A percentile compares a stretch with the other conserved stretches of the same genome.
Conservation (phyloP, 2,113 vertebrate genomes). For the Nanorana parkeri region DNA sequence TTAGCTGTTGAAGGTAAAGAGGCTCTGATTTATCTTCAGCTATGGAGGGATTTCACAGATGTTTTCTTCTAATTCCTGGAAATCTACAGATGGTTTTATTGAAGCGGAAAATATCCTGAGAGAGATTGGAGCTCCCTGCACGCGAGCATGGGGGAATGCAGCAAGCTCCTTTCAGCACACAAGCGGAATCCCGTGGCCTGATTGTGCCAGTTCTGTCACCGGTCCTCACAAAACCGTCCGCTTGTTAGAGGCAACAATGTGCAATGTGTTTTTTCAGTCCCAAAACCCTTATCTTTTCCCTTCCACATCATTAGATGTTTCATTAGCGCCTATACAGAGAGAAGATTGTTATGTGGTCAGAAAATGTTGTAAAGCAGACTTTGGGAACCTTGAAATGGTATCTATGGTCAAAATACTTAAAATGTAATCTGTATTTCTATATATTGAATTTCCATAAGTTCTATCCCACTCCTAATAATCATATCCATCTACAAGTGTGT, state of each 20-base stretch:
- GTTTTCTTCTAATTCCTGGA: conserved; percentile 8
- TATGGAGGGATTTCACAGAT: conserved; percentile 1
- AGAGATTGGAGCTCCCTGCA: not conserved
- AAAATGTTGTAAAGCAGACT: too few species aligned
- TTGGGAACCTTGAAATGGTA: too few species aligned
- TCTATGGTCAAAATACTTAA: too few species aligned
- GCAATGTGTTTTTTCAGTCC: not conserved
- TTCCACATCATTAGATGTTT: not conserved
- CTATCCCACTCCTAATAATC: too few species aligned
- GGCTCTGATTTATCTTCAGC: conserved; percentile 1
- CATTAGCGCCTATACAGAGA: not conserved
- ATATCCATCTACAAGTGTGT: too few species aligned
- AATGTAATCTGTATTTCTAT: too few species aligned
- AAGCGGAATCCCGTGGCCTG: not conserved
- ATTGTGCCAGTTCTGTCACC: conserved; percentile 26
- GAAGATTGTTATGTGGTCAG: too few species aligned
- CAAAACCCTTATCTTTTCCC: not conserved
- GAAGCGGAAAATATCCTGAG: conserved; percentile 36
- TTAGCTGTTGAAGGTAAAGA: not conserved
- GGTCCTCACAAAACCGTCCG: conserved; percentile 14
- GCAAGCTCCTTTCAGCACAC: not conserved
- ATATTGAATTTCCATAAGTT: too few species aligned
- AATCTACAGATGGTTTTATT: conserved; percentile 39
- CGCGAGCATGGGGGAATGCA: not conserved
- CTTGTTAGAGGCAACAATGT: conserved; percentile 20